These are phyloP conservation scores for Trachymyrmex septentrionalis DNA, from an alignment of 1,140 invertebrate species.

Conservation along the genomic window DNA sequence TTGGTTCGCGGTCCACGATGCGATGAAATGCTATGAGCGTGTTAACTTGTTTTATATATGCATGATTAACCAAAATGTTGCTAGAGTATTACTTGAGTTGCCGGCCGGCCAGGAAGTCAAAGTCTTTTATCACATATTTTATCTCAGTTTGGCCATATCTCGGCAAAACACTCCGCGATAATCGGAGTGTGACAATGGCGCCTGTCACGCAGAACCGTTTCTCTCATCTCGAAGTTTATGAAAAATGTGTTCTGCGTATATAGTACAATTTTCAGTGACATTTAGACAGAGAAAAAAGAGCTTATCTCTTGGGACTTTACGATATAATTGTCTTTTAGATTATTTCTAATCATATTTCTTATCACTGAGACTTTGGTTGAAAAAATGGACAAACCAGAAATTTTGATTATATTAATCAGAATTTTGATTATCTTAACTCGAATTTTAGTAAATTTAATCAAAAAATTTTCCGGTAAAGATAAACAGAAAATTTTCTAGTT, in stretches of 20 bases:
- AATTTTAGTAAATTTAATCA: too few species aligned
- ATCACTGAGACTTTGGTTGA: too few species aligned
- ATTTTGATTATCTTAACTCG: too few species aligned
- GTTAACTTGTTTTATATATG: conserved; percentile 14
- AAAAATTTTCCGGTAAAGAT: too few species aligned
- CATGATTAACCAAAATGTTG: conserved; percentile 59
- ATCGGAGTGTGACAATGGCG: conserved; percentile 77
- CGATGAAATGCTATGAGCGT: conserved; percentile 29
- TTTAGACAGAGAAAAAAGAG: not conserved
- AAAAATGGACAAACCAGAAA: too few species aligned
- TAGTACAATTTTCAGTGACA: not conserved
- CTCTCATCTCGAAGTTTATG: conserved; percentile 3
- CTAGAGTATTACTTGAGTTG: conserved; percentile 33
- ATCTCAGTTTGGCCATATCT: conserved; percentile 79
- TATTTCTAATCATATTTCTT: too few species aligned
- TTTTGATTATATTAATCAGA: too few species aligned
- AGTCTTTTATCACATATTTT: conserved; percentile 75
- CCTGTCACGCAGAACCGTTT: conserved; percentile 40
- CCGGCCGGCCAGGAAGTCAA: conserved; percentile 79
- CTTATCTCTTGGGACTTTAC: not conserved
- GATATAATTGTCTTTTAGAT: not conserved
- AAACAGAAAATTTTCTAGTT: too few species aligned
- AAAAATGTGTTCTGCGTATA: not conserved
- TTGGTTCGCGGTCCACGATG: conserved; percentile 67
- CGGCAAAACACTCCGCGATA: conserved; percentile 82